Percentiles rank a stretch among this genome's conserved stretches.
These are phyloP conservation scores for Rhinophrynus dorsalis DNA, from an alignment of 2,797 vertebrate species.

Conservation along the genomic window DNA sequence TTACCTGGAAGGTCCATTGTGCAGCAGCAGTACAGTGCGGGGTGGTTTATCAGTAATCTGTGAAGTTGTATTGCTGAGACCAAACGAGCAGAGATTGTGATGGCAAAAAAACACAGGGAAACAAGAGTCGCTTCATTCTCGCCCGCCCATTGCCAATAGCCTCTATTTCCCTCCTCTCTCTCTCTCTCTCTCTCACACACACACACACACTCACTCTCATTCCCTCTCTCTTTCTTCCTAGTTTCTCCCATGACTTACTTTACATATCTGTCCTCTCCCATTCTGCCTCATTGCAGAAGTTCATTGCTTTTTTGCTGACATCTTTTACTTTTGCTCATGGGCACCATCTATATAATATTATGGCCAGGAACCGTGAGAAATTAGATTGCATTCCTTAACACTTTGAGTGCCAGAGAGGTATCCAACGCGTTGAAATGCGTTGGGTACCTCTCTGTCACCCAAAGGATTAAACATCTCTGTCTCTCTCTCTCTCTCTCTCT, in stretches of 20 bases:
- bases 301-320: conserved; percentile 10
- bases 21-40: conserved; percentile 54
- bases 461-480: too few relatives aligned
- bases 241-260: conserved; percentile 9
- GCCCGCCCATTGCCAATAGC: conserved; percentile 84
- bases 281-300: conserved; percentile 16
- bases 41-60: conserved; percentile 56
- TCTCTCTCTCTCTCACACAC: conserved; percentile 29
- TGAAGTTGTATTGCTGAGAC: conserved; percentile 70
- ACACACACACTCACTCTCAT: conserved; percentile 28
- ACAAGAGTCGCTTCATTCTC: conserved; percentile 74
- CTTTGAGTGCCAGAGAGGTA: too few relatives aligned
- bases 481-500: too few relatives aligned
- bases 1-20: conserved; percentile 86
- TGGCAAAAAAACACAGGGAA: conserved; percentile 67
- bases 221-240: not conserved
- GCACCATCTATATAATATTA: conserved; percentile 1
- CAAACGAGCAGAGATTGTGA: conserved; percentile 75
- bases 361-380: too few relatives aligned
- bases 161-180: conserved; percentile 49
- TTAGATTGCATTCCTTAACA: too few relatives aligned
- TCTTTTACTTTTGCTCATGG: not conserved
- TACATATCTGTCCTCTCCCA: conserved; percentile 29
- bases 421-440: too few relatives aligned
- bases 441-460: too few relatives aligned